Evolutionary conservation across 2,797 vertebrate genomes (phyloP), one percentile per base, ranked within the genome.

Genomic region (Spinus pinus): DNA sequence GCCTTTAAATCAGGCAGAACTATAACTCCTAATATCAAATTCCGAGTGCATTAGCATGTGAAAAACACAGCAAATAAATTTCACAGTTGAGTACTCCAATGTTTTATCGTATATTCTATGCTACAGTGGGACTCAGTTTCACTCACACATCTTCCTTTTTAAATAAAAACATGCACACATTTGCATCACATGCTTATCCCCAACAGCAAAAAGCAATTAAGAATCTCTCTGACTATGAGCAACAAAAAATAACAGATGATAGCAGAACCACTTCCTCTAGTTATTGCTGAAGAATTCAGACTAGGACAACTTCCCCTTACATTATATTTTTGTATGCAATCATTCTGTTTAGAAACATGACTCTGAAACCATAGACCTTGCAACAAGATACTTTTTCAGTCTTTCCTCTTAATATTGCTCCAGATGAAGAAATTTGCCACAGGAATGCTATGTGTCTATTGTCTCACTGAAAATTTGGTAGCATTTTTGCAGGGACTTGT

Each of bases 251-350:
- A 64, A 25, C 41, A 35, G n/a, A 58, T 57, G 67, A 86, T 44
- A 81, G 74, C 65, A 91, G 33, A 91, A 86, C 57, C 75, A 88
- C 60, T 93, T 96, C 79, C 75, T 87, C 72, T 71, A 64, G 58
- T 20, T 87, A 64, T 6, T 67, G 39, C 53, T 65, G 28, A 94
- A 90, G 27, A 88, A 78, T 88, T 90, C 67, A 47, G 30, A 61
- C 21, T 14, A 42, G 41, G 46, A 57, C n/a, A 78, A 93, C 35
- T 82, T 86, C 35, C 79, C 61, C 19, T 91, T 67, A 22, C 0
- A 0, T 35, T 21, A 5, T 14, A 71, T 23, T 79, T 95, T 65
- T 72, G 22, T 31, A 85, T 31, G 72, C 53, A 85, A 47, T 47
- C 71, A 83, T 31, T 60, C 69, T 65, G 57, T 44, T 58, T 37